These are phyloP conservation scores for Muntiacus muntjak DNA, from an alignment of 2,113 vertebrate genomes.

Conservation along the genomic window DNA sequence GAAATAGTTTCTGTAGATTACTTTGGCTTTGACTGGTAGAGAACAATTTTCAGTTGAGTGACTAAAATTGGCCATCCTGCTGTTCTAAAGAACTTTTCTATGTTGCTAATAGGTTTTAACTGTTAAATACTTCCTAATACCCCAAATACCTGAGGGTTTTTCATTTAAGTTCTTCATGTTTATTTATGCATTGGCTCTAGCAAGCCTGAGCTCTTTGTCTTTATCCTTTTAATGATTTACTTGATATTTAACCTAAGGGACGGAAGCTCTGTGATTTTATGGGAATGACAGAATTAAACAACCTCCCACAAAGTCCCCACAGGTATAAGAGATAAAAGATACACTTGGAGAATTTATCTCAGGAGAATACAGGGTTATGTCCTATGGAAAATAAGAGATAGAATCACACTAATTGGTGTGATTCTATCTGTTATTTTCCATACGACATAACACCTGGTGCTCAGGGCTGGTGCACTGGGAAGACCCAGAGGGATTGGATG, in stretches of 20 bases:
- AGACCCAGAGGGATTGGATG: too few species aligned
- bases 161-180: conserved; percentile 30
- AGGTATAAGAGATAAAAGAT: conserved; percentile 36
- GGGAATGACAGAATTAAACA: conserved; percentile 35
- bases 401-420: not conserved
- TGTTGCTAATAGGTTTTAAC: conserved; percentile 3
- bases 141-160: not conserved
- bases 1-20: not conserved
- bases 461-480: too few species aligned
- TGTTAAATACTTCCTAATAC: conserved; percentile 37
- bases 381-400: not conserved
- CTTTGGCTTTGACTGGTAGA: not conserved
- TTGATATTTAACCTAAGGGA: conserved; percentile 53
- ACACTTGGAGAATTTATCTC: not conserved
- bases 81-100: conserved; percentile 1
- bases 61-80: not conserved
- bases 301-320: not conserved
- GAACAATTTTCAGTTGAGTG: not conserved
- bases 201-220: not conserved
- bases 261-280: conserved; percentile 42
- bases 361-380: not conserved
- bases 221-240: conserved; percentile 51
- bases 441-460: not conserved
- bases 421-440: not conserved
- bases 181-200: conserved; percentile 35